A percentile compares a stretch with the other conserved stretches of the same genome.
Evolutionary conservation across 2,797 vertebrate species (phyloP).

Genomic region (Jordanella pulchra): DNA sequence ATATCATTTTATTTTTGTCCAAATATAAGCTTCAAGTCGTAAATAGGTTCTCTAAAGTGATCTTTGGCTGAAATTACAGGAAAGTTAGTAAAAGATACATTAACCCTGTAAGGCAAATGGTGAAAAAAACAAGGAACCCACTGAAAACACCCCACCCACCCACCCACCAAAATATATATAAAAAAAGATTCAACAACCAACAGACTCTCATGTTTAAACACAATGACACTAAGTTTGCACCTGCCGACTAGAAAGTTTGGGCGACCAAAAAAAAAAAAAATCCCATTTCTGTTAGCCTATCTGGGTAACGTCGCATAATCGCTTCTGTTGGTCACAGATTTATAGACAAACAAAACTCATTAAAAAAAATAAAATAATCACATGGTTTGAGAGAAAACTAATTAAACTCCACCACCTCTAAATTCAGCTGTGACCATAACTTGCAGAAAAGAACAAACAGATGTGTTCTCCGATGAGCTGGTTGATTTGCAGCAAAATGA

Average conservation of each 20-base stretch:
- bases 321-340: slow-evolving; percentile 42
- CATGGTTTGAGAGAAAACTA: slow-evolving; percentile 20
- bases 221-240: slow-evolving; percentile 49
- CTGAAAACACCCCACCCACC: slow-evolving; percentile 25
- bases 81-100: slow-evolving; percentile 69
- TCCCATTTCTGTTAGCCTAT: slow-evolving; percentile 18
- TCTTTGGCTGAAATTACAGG: slow-evolving; percentile 81
- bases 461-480: slow-evolving; percentile 17
- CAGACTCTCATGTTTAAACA: slow-evolving; percentile 42
- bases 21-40: slow-evolving; percentile 48
- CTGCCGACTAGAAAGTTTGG: slow-evolving; percentile 55
- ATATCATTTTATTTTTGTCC: not conserved
- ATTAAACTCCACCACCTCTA: not conserved
- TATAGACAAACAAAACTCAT: slow-evolving; percentile 22
- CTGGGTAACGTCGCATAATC: slow-evolving; percentile 23
- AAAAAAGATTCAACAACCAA: slow-evolving; percentile 40
- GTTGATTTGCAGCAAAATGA: slow-evolving; percentile 15
- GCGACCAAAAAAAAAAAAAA: slow-evolving; percentile 12
- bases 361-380: slow-evolving; percentile 23
- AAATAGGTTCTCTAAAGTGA: slow-evolving; percentile 59
- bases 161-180: not conserved
- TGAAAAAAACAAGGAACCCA: slow-evolving; percentile 61
- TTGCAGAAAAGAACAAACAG: not conserved
- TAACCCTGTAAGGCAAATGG: slow-evolving; percentile 75
- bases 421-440: slow-evolving; percentile 1